Percentiles rank a stretch among this genome's conserved stretches.
Evolutionary conservation across 2,888 invertebrate genomes (phyloP).

Genomic region (Ypsolopha sequella): DNA sequence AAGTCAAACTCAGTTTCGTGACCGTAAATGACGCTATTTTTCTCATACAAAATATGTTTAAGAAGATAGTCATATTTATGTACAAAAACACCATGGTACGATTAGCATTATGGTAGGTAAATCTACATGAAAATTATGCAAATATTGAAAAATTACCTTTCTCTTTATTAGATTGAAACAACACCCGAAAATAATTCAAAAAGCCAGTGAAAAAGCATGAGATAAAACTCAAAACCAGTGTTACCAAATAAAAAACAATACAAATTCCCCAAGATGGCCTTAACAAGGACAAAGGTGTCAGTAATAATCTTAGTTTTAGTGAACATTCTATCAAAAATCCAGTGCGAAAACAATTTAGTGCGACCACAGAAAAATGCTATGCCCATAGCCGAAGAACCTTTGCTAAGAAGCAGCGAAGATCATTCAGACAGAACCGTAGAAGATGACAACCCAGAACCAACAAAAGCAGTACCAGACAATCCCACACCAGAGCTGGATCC

Average conservation of each 20-base stretch:
- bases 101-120: no score
- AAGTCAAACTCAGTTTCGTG: no score
- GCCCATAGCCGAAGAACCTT: neutral
- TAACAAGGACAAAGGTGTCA: conserved; percentile 11
- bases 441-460: neutral
- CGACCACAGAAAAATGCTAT: neutral
- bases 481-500: neutral
- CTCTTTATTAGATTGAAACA: no score
- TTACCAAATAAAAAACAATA: neutral
- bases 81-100: no score
- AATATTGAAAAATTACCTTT: no score
- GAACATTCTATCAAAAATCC: conserved; percentile 7
- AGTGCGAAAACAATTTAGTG: conserved; percentile 6
- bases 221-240: neutral
- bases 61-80: no score
- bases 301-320: conserved; percentile 10
- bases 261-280: conserved; percentile 13
- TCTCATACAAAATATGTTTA: no score
- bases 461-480: neutral
- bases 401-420: conserved; percentile 1
- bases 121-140: no score
- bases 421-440: neutral
- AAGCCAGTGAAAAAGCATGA: neutral
- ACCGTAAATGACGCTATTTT: no score
- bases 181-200: neutral